phyloP scores from a whole-genome alignment of 2,888 invertebrate species.

The Chouioia cunea region DNA sequence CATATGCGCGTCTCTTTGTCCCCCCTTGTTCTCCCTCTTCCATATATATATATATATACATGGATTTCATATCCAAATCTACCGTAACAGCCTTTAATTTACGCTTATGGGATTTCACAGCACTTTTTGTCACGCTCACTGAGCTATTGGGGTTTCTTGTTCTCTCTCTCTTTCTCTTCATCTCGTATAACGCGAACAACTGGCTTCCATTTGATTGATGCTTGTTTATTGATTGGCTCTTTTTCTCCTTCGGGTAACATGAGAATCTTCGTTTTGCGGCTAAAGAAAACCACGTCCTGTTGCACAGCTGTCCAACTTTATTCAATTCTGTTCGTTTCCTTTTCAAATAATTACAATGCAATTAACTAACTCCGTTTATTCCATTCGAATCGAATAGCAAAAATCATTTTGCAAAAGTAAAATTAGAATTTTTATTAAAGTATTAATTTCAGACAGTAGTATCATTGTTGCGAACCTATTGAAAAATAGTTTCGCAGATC shows the following conservation, averaged over 20 bases:
- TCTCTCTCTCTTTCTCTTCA: not conserved
- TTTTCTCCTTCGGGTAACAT: not conserved
- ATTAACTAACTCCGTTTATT: too few relatives aligned
- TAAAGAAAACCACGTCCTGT: too few relatives aligned
- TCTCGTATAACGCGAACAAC: slow-evolving; percentile 17
- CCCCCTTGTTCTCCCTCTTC: slow-evolving; percentile 58
- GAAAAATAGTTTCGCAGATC: too few relatives aligned
- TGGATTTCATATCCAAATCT: slow-evolving; percentile 63
- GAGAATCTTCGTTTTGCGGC: not conserved
- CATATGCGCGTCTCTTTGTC: slow-evolving; percentile 52
- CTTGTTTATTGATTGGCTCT: slow-evolving; percentile 27
- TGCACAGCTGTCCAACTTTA: too few relatives aligned
- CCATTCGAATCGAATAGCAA: too few relatives aligned
- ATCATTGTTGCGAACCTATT: too few relatives aligned
- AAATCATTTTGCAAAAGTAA: too few relatives aligned
- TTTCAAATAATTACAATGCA: too few relatives aligned
- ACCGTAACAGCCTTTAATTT: slow-evolving; percentile 51
- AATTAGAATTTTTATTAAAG: too few relatives aligned
- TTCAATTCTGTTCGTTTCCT: too few relatives aligned
- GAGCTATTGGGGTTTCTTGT: slow-evolving; percentile 10
- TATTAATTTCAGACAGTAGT: too few relatives aligned
- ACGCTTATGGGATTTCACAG: slow-evolving; percentile 41
- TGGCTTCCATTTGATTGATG: slow-evolving; percentile 24
- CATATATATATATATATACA: slow-evolving; percentile 52
- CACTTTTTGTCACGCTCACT: slow-evolving; percentile 4